Base-by-base conservation (phyloP, 2,113 vertebrate genomes). In the Falco punctatus region DNA sequence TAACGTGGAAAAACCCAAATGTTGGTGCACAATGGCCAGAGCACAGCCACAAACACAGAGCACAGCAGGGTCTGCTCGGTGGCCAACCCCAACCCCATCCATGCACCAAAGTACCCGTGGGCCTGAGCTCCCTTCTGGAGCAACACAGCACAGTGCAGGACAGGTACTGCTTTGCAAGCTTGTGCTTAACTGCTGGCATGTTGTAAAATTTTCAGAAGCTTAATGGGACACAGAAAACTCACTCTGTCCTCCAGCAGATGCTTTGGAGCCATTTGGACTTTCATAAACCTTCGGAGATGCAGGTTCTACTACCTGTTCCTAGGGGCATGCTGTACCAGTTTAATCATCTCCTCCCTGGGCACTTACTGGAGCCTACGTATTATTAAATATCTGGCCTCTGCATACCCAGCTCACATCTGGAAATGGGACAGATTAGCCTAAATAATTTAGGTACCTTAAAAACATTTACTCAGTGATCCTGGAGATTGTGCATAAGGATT, bases 41-140 rank as follows among this genome's bases (percentile, higher is more conserved):
- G 67, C 35, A 28, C 0, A 2, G 16, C 5, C 0, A 0, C 3
- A 0, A 44, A 49, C 0, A 1, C 35, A 35, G 35, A 35, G 52
- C 8, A 0, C 15, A 38, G 35, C 11, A 26, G 33, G 19, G 46
- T 16, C 33, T 30, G 64, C 81, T 69, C 2, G 1, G 55, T 7
- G 8, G 49, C 35, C 2, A 0, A 18, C 8, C 11, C 21, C 5
- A 2, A 6, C 22, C 46, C 51, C 59, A 28, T 4, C 0, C 3
- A 0, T 6, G 38, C 24, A 13, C 40, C 5, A 0, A 13, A 12
- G 57, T 9, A 15, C 16, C 38, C 5, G 0, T 1, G 2, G 52
- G n/a, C n/a, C 17, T 16, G n/a, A 91, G 65, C 42, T 67, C n/a
- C 58, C 8, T 22, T 9, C 24, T 6, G 15, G 61, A 12, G n/a